phyloP scores from a whole-genome alignment of 2,113 vertebrate genomes.

The Alces alces region DNA sequence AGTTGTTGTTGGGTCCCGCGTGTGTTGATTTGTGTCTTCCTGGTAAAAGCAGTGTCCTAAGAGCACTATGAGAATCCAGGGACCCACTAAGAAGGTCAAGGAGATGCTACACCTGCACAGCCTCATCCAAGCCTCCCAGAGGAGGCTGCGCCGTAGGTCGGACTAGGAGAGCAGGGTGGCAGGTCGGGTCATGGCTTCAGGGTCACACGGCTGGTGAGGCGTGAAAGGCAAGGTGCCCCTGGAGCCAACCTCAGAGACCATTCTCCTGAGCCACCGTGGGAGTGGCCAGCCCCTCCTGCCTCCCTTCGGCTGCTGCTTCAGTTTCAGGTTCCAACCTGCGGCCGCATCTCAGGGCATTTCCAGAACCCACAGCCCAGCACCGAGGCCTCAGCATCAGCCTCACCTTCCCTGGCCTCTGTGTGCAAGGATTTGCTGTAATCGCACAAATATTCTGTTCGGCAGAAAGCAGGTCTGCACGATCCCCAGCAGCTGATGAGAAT shows the following conservation, averaged over 20 bases:
- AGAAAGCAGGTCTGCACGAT: neutral
- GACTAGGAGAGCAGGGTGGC: neutral
- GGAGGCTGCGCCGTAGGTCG: fast-evolving
- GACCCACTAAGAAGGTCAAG: no score
- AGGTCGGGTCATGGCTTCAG: neutral
- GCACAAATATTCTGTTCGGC: no score
- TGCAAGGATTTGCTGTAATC: fast-evolving
- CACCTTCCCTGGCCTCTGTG: fast-evolving
- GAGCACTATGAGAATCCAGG: neutral
- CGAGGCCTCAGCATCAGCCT: neutral
- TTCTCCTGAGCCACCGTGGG: neutral
- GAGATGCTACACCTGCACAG: neutral
- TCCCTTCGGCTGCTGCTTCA: neutral
- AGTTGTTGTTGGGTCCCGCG: fast-evolving
- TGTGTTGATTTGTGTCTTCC: neutral
- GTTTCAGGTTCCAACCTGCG: neutral
- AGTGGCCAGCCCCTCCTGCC: neutral
- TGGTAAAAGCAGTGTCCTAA: neutral
- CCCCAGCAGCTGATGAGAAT: neutral
- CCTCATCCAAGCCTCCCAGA: no score
- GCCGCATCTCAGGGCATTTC: neutral
- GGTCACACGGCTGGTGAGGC: neutral
- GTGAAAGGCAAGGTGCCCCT: neutral
- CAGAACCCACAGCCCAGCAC: neutral
- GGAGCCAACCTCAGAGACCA: neutral